Percentiles rank a stretch among this genome's conserved stretches.
Conservation (phyloP, 2,888 invertebrate species). For the Helobdella robusta region DNA sequence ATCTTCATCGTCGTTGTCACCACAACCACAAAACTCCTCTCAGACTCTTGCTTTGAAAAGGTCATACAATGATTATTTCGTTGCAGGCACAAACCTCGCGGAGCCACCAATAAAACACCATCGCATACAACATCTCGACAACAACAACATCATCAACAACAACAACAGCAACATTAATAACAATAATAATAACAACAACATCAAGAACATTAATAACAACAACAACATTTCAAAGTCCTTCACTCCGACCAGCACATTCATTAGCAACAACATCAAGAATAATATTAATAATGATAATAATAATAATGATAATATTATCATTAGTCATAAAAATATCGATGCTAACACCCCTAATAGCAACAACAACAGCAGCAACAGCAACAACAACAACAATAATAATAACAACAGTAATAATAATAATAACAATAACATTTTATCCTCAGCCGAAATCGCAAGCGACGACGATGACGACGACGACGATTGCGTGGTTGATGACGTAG, state of each 20-base stretch:
- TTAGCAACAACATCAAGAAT: background rate
- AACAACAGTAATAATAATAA: background rate
- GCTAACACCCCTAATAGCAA: background rate
- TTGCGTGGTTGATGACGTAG: too few species aligned
- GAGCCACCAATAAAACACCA: too few species aligned
- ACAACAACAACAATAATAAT: background rate
- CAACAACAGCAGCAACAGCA: background rate
- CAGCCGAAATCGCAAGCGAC: background rate
- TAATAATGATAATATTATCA: background rate
- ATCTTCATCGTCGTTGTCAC: too few species aligned
- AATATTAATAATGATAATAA: background rate
- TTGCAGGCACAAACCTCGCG: too few species aligned
- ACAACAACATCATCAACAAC: background rate
- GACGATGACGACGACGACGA: too few species aligned
- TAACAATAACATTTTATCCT: background rate
- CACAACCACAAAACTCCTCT: too few species aligned
- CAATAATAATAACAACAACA: background rate
- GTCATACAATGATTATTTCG: too few species aligned
- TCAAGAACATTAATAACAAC: background rate
- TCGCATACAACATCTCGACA: too few species aligned
- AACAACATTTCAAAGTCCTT: background rate
- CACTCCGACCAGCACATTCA: background rate
- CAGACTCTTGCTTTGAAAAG: too few species aligned
- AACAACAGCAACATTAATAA: background rate
- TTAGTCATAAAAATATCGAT: background rate